Evolutionary conservation across 2,888 invertebrate genomes (phyloP).

Genomic region (Ophion ventricosus): DNA sequence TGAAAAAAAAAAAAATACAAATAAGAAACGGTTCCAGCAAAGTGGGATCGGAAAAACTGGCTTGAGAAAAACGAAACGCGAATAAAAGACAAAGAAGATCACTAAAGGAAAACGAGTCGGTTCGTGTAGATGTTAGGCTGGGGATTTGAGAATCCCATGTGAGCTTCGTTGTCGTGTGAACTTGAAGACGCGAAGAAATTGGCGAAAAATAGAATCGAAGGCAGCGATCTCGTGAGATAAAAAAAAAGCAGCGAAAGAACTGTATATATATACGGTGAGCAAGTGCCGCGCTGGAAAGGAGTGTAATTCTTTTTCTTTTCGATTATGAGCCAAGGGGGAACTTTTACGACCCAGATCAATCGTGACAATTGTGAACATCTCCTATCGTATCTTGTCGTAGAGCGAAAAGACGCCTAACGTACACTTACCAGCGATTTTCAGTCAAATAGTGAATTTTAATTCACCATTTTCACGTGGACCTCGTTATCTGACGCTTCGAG

Average conservation of each 20-base stretch:
- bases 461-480: slow-evolving; percentile 1
- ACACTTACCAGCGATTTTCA: slow-evolving; percentile 10
- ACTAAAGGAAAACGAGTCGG: slow-evolving; percentile 2
- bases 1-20: slow-evolving; percentile 21
- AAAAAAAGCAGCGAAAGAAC: slow-evolving; percentile 36
- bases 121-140: neutral
- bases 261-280: slow-evolving; percentile 16
- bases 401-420: neutral
- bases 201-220: slow-evolving; percentile 57
- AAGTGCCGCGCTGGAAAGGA: slow-evolving; percentile 5
- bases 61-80: slow-evolving; percentile 33
- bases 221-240: slow-evolving; percentile 20
- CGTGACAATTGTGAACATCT: slow-evolving; percentile 48
- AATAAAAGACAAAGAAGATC: slow-evolving; percentile 39
- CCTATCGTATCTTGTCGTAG: slow-evolving; percentile 6
- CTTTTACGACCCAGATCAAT: slow-evolving; percentile 46
- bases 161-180: slow-evolving; percentile 35
- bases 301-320: slow-evolving; percentile 28
- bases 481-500: neutral
- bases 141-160: slow-evolving; percentile 38
- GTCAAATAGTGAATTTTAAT: slow-evolving; percentile 34
- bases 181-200: slow-evolving; percentile 49
- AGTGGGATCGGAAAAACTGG: slow-evolving; percentile 49
- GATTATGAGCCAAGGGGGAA: slow-evolving; percentile 15
- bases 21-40: slow-evolving; percentile 13